Evolutionary conservation across 2,888 invertebrate genomes (phyloP), one percentile per base, ranked within the genome.

Genomic region (Monochamus alternatus): DNA sequence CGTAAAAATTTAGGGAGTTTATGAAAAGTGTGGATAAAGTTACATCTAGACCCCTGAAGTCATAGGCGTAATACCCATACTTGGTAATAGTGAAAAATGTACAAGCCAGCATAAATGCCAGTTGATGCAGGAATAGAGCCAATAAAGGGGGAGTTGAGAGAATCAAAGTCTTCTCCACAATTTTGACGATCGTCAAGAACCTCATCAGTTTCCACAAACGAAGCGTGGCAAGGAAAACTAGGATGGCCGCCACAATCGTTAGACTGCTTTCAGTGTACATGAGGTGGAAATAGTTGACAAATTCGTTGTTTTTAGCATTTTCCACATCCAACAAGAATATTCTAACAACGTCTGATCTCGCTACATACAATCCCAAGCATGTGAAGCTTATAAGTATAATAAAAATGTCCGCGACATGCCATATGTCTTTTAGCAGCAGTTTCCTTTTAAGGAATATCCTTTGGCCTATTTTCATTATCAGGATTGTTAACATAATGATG

Each of bases 131-230:
- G 44, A 82, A 72, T 32, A 85, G 62, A 14, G 81, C 81, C 3
- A 84, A 64, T 14, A 86, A 64, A 3, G 84, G 80, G 9, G 66
- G 51, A 0, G 78, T 64, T 0, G 84, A 78, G 3, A 82, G 68
- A 4, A 68, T 7, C 8, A 87, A 74, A 32, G 86, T 86, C 74
- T 81, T 81, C 73, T 87, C 86, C 5, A 82, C 81, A n/a, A 85
- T 74, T 74, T 79, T 79, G 71, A 87, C 84, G 51, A 86, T 84
- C 3, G 80, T 14, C 63, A 84, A 75, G 73, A 85, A 86, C 75
- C 85, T 78, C 22, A 87, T 75, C 59, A 87, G 73, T 63, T 84
- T 85, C 87, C 86, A 87, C 0, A 86, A 70, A 8, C 86, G 82
- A 7, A 86, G 70, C 4, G 86, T 87, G 3, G 86, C 83, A 10